Evolutionary conservation across 2,888 invertebrate species (phyloP).

Genomic region (Torymus texanus): DNA sequence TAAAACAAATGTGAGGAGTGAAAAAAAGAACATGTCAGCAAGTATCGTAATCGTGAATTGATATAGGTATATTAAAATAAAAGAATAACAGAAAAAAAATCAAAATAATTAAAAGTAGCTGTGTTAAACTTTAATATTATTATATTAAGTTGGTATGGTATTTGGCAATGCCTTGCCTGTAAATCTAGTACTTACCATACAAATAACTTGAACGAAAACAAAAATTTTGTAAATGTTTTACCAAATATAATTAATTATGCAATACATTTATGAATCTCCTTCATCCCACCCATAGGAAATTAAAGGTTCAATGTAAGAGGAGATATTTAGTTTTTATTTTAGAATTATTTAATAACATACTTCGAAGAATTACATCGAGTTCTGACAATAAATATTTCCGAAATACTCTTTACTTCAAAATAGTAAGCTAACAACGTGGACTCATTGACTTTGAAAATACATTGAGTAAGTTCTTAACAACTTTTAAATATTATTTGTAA

Average conservation of each 20-base stretch:
- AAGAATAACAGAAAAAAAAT: conserved; percentile 69
- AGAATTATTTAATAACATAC: conserved; percentile 51
- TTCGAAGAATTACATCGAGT: conserved; percentile 52
- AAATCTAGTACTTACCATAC: conserved; percentile 70
- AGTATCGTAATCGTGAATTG: conserved; percentile 72
- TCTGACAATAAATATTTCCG: conserved; percentile 48
- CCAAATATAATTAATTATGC: conserved; percentile 74
- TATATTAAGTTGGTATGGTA: conserved; percentile 72
- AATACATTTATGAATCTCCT: conserved; percentile 32
- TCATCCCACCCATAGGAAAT: background rate
- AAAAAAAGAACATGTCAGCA: conserved; percentile 65
- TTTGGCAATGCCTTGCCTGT: conserved; percentile 75
- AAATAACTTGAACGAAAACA: conserved; percentile 69
- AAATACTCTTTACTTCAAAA: conserved; percentile 43
- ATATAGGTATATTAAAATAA: conserved; percentile 71
- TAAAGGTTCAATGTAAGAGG: background rate
- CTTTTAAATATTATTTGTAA: conserved; percentile 43
- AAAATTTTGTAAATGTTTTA: conserved; percentile 75
- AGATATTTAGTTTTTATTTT: conserved; percentile 42
- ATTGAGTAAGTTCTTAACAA: conserved; percentile 46
- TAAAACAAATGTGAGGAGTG: background rate
- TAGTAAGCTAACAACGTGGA: conserved; percentile 46
- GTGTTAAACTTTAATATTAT: conserved; percentile 67
- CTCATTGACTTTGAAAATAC: conserved; percentile 42
- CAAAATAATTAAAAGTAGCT: conserved; percentile 67